Evolutionary conservation across 2,888 invertebrate species (phyloP).

Genomic region (Dicyrtoma fusca): DNA sequence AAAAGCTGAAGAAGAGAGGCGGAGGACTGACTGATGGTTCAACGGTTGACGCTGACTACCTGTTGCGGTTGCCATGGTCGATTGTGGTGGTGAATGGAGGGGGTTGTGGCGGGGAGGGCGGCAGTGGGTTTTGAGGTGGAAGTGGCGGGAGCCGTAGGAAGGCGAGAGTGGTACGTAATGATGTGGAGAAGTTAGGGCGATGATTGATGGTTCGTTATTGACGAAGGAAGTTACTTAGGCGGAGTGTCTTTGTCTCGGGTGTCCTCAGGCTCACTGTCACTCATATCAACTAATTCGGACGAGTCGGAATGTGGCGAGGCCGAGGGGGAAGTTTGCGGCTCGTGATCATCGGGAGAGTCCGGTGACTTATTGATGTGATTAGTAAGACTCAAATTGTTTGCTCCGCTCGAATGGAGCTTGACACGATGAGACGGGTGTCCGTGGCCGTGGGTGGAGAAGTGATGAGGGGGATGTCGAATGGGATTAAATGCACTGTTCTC

Average conservation of each 20-base stretch:
- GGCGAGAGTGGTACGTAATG: neutral
- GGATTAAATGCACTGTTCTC: slow-evolving; percentile 81
- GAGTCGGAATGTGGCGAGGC: slow-evolving; percentile 50
- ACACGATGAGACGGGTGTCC: slow-evolving; percentile 27
- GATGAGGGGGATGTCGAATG: slow-evolving; percentile 39
- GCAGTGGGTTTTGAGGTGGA: neutral
- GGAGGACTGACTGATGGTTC: too few relatives aligned
- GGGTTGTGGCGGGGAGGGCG: neutral
- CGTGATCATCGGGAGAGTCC: slow-evolving; percentile 40
- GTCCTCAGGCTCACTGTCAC: slow-evolving; percentile 53
- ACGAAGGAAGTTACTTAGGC: slow-evolving; percentile 7
- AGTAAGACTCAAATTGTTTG: slow-evolving; percentile 40
- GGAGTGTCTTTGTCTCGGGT: slow-evolving; percentile 26
- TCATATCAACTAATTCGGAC: slow-evolving; percentile 56
- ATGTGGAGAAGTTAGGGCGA: slow-evolving; percentile 1
- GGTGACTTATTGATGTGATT: slow-evolving; percentile 34
- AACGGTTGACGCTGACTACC: slow-evolving; percentile 12
- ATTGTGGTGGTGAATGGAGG: too few relatives aligned
- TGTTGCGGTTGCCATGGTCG: neutral
- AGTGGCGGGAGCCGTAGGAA: too few relatives aligned
- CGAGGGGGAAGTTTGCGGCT: slow-evolving; percentile 47
- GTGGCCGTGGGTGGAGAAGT: slow-evolving; percentile 22
- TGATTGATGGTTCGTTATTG: slow-evolving; percentile 11
- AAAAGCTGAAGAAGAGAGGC: too few relatives aligned
- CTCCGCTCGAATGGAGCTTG: slow-evolving; percentile 27